Evolutionary conservation across 1,140 invertebrate genomes (phyloP).

Genomic region (Heliothis virescens): DNA sequence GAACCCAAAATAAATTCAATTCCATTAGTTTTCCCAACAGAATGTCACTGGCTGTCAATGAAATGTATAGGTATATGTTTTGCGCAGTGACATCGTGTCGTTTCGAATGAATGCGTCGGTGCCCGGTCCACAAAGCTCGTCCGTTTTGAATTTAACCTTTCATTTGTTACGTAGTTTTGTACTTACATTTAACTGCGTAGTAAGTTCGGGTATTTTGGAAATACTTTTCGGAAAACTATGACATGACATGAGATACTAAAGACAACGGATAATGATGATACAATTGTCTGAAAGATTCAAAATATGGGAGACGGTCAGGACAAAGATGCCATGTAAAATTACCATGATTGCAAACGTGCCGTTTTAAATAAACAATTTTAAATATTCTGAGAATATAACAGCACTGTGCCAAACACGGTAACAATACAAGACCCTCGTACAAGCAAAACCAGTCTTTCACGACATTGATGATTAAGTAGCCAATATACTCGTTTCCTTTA

Average conservation of each 20-base stretch:
- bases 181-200: not conserved
- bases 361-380: conserved; percentile 3
- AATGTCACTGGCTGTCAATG: conserved; percentile 22
- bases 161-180: conserved; percentile 5
- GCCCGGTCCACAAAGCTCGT: conserved; percentile 16
- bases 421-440: not conserved
- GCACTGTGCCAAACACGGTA: conserved; percentile 1
- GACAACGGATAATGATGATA: not conserved
- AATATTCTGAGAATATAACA: conserved; percentile 11
- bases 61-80: conserved; percentile 15
- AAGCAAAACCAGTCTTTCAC: conserved; percentile 12
- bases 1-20: conserved; percentile 9
- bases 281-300: not conserved
- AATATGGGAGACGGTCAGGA: not conserved
- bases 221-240: not conserved
- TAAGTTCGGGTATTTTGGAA: not conserved
- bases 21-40: conserved; percentile 13
- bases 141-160: conserved; percentile 31
- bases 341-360: not conserved
- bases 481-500: conserved; percentile 23
- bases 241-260: not conserved
- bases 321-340: too few species aligned
- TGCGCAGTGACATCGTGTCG: conserved; percentile 33
- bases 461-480: conserved; percentile 21
- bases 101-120: conserved; percentile 21